Conservation (phyloP, 1,140 invertebrate genomes). For the Macrobrachium rosenbergii region DNA sequence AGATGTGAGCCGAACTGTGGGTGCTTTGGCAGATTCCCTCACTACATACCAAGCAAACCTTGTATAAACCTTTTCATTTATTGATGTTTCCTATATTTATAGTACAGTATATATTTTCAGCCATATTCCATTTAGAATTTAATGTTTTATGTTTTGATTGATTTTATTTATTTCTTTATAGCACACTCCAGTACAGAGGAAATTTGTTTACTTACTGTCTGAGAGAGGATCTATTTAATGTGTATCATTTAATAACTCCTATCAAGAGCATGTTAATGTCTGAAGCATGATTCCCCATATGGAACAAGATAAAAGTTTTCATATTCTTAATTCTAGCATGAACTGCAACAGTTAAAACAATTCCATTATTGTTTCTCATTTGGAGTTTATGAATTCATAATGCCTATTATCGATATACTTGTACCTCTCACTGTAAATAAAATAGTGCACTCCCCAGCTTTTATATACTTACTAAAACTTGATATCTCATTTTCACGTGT, state of each 20-base stretch:
- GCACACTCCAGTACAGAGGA: conserved; percentile 33
- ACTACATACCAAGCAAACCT: conserved; percentile 54
- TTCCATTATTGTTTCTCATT: conserved; percentile 50
- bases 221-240: conserved; percentile 35
- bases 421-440: conserved; percentile 57
- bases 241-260: conserved; percentile 38
- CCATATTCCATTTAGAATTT: conserved; percentile 27
- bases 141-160: conserved; percentile 28
- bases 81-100: conserved; percentile 4
- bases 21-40: conserved; percentile 46
- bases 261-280: conserved; percentile 50
- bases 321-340: conserved; percentile 42
- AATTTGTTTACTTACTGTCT: conserved; percentile 16
- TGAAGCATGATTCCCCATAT: conserved; percentile 50
- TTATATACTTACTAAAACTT: conserved; percentile 48
- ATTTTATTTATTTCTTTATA: conserved; percentile 29
- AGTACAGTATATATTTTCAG: conserved; percentile 19
- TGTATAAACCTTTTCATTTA: conserved; percentile 26
- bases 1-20: conserved; percentile 54
- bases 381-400: conserved; percentile 39
- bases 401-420: conserved; percentile 42
- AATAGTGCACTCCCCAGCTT: conserved; percentile 56
- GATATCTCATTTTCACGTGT: conserved; percentile 30
- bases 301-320: conserved; percentile 30
- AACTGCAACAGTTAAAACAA: conserved; percentile 39